Conservation (phyloP, 2,113 vertebrate species). For the Stomatorhinus ivindoensis region DNA sequence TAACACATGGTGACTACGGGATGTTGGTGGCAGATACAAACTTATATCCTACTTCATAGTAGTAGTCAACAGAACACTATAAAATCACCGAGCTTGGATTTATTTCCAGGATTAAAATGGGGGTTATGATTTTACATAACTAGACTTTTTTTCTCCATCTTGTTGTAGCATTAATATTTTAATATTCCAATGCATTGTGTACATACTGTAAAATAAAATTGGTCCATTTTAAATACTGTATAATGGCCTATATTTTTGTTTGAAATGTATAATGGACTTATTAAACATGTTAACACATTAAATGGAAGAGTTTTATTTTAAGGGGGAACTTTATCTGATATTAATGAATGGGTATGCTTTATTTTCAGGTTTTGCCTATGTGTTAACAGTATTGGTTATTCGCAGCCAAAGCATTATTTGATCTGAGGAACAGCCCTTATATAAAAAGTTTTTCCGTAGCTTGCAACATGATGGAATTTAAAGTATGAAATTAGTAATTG, state of each 20-base stretch:
- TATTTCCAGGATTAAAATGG: not conserved
- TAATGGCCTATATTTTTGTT: conserved; percentile 62
- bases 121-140: conserved; percentile 1
- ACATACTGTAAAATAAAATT: conserved; percentile 74
- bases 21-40: not conserved
- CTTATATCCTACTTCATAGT: conserved; percentile 14
- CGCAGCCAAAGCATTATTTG: not conserved
- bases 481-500: not conserved
- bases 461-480: not conserved
- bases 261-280: conserved; percentile 34
- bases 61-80: conserved; percentile 18
- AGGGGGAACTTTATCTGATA: not conserved
- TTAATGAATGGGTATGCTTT: not conserved
- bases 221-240: conserved; percentile 71
- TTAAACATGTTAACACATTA: conserved; percentile 1
- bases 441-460: not conserved
- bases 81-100: not conserved
- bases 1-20: not conserved
- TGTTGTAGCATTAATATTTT: conserved; percentile 35
- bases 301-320: not conserved
- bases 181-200: conserved; percentile 58
- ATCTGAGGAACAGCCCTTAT: not conserved
- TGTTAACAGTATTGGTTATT: not conserved
- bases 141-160: conserved; percentile 29
- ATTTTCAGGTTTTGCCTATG: not conserved